phyloP scores from a whole-genome alignment of 2,797 vertebrate species.

The Girardinus metallicus region DNA sequence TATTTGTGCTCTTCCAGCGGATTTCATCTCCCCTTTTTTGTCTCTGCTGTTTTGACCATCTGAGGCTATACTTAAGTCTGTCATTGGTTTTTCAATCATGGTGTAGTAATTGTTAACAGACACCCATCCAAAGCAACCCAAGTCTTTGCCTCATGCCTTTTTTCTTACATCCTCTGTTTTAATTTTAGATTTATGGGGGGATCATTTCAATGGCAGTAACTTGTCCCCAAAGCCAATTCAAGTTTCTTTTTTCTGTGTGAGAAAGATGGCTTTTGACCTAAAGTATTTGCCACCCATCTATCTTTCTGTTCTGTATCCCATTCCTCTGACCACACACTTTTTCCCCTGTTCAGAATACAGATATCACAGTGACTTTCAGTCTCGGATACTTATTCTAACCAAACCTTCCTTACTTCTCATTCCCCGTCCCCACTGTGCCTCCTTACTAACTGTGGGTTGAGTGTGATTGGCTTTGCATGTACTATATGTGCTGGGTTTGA shows the following conservation, averaged over 20 bases:
- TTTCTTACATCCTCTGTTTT: constrained; percentile 63
- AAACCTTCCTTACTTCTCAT: constrained; percentile 33
- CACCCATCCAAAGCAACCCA: constrained; percentile 67
- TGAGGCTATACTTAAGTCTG: constrained; percentile 63
- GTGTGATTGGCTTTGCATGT: constrained; percentile 73
- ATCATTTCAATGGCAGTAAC: constrained; percentile 65
- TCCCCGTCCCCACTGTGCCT: constrained; percentile 48
- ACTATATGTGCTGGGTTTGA: constrained; percentile 66
- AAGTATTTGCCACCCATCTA: constrained; percentile 64
- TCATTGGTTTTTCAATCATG: constrained; percentile 76
- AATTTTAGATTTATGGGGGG: constrained; percentile 77
- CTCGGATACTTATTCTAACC: constrained; percentile 55
- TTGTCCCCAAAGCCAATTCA: constrained; percentile 53
- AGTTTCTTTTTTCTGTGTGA: constrained; percentile 48
- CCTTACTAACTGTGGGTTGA: constrained; percentile 60
- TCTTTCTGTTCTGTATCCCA: constrained; percentile 52
- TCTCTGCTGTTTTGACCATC: constrained; percentile 61
- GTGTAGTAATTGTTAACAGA: constrained; percentile 80
- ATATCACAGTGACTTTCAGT: constrained; percentile 36
- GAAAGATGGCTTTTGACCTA: constrained; percentile 57
- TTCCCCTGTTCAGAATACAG: constrained; percentile 27
- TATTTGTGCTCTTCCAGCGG: constrained; percentile 31
- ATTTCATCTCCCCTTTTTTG: constrained; percentile 33
- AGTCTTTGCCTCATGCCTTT: constrained; percentile 50
- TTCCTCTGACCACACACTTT: constrained; percentile 62